Evolutionary conservation across 2,113 vertebrate species (phyloP).

Genomic region (Barnardius zonarius): DNA sequence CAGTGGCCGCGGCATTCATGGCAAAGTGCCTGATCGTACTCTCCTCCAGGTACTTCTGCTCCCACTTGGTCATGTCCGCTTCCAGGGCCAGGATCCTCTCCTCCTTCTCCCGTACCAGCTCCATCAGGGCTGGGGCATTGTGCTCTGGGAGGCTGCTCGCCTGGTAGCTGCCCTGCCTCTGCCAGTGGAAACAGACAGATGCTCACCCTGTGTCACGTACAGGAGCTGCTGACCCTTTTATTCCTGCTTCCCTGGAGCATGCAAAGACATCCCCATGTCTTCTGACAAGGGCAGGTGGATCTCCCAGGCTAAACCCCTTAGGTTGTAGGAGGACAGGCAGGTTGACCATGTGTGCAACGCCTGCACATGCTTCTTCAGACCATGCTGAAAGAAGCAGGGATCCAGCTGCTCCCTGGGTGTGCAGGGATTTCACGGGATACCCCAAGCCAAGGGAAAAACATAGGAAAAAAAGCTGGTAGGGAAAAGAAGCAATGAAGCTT

Average conservation of each 20-base stretch:
- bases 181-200: neutral
- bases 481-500: neutral
- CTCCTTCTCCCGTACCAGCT: conserved; percentile 84
- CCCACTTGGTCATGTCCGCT: conserved; percentile 88
- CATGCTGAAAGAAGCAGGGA: neutral
- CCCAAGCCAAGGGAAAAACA: neutral
- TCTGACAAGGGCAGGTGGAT: neutral
- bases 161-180: conserved; percentile 78
- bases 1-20: conserved; percentile 79
- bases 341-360: fast-evolving
- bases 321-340: neutral
- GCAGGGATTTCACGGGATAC: neutral
- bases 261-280: neutral
- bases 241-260: neutral
- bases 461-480: neutral
- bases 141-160: conserved; percentile 63
- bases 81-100: conserved; percentile 85
- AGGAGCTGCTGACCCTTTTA: neutral
- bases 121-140: conserved; percentile 80
- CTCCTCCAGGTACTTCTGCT: conserved; percentile 88
- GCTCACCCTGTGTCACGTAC: neutral
- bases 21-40: conserved; percentile 85
- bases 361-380: neutral
- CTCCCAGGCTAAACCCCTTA: neutral
- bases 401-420: neutral